A percentile compares a stretch with the other conserved stretches of the same genome.
Conservation (phyloP, 2,888 invertebrate genomes). For the Papilio protenor region DNA sequence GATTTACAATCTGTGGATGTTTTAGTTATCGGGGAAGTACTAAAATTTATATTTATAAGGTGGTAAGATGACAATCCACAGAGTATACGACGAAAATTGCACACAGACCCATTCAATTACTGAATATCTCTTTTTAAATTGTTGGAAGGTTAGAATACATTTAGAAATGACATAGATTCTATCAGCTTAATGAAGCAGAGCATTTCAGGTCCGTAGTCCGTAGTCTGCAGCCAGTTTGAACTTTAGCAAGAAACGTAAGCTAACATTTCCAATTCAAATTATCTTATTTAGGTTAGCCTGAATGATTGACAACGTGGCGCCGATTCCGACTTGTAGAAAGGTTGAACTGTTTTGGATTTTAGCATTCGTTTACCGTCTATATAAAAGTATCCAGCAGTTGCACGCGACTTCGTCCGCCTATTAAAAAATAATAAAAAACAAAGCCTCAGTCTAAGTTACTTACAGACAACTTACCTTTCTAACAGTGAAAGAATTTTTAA, state of each 20-base stretch:
- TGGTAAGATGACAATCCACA: neutral
- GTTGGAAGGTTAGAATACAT: neutral
- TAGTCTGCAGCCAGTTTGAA: neutral
- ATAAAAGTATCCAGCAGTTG: too few relatives aligned
- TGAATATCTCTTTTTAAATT: neutral
- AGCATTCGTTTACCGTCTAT: neutral
- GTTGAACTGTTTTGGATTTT: neutral
- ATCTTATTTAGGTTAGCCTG: conserved; percentile 19
- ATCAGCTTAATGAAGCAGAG: neutral
- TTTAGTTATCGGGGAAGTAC: too few relatives aligned
- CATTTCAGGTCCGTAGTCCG: neutral
- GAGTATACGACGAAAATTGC: neutral
- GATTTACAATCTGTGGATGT: too few relatives aligned
- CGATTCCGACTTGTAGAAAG: conserved; percentile 7
- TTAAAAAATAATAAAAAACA: too few relatives aligned
- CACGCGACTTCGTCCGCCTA: too few relatives aligned
- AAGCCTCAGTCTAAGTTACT: too few relatives aligned
- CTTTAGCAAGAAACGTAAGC: conserved; percentile 10
- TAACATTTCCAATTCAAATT: conserved; percentile 20
- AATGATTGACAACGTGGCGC: conserved; percentile 5
- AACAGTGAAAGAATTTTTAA: too few relatives aligned
- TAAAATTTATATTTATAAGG: neutral
- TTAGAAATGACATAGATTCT: neutral
- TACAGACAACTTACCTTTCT: too few relatives aligned
- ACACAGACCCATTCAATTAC: neutral